phyloP scores from a whole-genome alignment of 1,140 invertebrate genomes.

The Drosophila lacteicornis region DNA sequence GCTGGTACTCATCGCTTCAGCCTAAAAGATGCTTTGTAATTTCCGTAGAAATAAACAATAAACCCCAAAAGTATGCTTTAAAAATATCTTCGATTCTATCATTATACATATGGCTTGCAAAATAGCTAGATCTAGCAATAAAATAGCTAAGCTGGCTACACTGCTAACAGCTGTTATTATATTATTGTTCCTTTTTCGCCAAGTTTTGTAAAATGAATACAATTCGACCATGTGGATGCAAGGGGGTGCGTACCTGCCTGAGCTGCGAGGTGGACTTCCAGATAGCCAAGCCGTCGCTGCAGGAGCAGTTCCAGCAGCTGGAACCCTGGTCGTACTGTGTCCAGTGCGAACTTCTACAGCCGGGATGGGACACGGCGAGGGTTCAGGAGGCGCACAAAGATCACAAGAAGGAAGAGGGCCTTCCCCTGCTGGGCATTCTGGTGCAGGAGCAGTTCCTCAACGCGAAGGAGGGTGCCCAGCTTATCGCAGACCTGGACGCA shows the following conservation, averaged over 20 bases:
- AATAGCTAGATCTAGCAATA: no score
- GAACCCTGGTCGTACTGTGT: slow-evolving; percentile 91
- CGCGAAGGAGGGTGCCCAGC: slow-evolving; percentile 88
- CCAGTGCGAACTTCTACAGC: slow-evolving; percentile 90
- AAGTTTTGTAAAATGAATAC: slow-evolving; percentile 87
- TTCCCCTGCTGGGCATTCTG: slow-evolving; percentile 89
- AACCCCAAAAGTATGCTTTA: no score
- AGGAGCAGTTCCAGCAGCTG: slow-evolving; percentile 85
- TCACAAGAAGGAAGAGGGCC: slow-evolving; percentile 87
- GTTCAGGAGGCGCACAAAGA: slow-evolving; percentile 88
- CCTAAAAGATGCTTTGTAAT: no score
- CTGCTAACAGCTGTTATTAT: not conserved
- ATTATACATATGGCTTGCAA: no score
- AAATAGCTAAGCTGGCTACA: no score
- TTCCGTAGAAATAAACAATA: no score
- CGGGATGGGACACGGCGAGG: slow-evolving; percentile 88
- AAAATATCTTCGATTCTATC: no score
- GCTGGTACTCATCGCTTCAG: no score
- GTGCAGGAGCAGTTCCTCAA: slow-evolving; percentile 92
- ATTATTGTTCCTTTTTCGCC: not conserved
- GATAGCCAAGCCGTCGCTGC: slow-evolving; percentile 86
- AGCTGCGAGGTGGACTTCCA: slow-evolving; percentile 91
- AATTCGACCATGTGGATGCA: slow-evolving; percentile 93
- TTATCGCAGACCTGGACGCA: slow-evolving; percentile 91
- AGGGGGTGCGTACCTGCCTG: slow-evolving; percentile 95